Base-by-base conservation (phyloP, 1,140 invertebrate genomes). In the Eciton burchellii region DNA sequence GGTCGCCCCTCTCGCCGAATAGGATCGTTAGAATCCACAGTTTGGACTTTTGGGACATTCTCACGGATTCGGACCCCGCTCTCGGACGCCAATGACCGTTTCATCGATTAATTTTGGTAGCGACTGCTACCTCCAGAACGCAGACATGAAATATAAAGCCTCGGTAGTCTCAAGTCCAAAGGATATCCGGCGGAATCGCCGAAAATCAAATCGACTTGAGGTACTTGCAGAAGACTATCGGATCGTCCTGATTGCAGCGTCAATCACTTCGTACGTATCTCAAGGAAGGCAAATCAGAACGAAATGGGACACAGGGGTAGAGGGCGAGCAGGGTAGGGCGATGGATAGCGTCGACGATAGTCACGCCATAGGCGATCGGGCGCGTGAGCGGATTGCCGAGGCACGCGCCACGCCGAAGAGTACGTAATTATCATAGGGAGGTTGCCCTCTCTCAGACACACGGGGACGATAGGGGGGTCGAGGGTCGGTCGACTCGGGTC, bases 371-470 rank as follows among this genome's bases (percentile, higher is more conserved):
- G 77, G 88, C 79, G 89, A 90, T 88, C 88, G 74, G 88, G 71
- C 89, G 89, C 89, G 88, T 86, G 88, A 90, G 84, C 79, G 76
- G 87, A 90, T 89, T 89, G 88, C 90, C 90, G 79, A 88, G 91
- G 90, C 92, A 92, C 92, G 92, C 92, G 92, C 89, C 90, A 86
- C 81, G 81, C 79, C 88, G 65, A n/a, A n/a, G 90, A 90, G 90
- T 77, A 91, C 91, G 89, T 92, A 92, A 92, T 93, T 93, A 93
- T 92, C 87, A 90, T 90, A 88, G 90, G 81, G 84, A 88, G 86
- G 86, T 84, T 82, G 83, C 76, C 71, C 72, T 35, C 35, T 35
- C 54, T 84, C 79, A 56, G 73, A 74, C 56, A 60, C 45, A 54
- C 65, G 12, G 29, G 12, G n/a, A 11, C 14, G 6, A 11, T 12